Evolutionary conservation across 2,113 vertebrate species (phyloP).

Genomic region (Sorex fumeus): DNA sequence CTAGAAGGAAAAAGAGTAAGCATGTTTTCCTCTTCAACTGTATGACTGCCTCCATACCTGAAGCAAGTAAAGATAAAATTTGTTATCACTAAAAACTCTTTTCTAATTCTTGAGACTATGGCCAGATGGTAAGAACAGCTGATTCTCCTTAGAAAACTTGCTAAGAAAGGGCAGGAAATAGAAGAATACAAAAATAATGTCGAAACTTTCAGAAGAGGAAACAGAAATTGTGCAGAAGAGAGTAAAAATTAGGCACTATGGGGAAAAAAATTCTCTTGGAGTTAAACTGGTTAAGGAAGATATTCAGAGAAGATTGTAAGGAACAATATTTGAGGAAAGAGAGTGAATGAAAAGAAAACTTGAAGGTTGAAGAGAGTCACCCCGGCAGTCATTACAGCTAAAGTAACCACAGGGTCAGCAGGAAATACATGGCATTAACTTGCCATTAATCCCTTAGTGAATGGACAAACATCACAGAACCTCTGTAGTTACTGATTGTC

Average conservation of each 20-base stretch:
- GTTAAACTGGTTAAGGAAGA: not conserved
- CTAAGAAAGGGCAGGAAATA: slow-evolving; percentile 79
- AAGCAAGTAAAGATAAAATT: not conserved
- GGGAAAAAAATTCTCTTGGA: not conserved
- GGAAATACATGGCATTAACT: accelerated
- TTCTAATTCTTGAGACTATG: slow-evolving; percentile 57
- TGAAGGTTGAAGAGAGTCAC: too few species aligned
- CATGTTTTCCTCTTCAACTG: not conserved
- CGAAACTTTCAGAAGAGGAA: slow-evolving; percentile 64
- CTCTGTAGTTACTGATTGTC: not conserved
- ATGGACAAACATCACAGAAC: accelerated
- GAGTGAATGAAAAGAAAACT: accelerated
- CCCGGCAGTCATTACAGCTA: accelerated
- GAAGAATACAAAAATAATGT: slow-evolving; percentile 81
- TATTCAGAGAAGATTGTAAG: not conserved
- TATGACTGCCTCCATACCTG: slow-evolving; percentile 6
- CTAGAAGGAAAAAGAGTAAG: accelerated
- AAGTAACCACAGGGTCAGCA: not conserved
- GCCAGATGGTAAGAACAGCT: slow-evolving; percentile 83
- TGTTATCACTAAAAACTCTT: slow-evolving; percentile 44
- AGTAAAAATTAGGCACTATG: slow-evolving; percentile 17
- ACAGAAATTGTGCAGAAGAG: slow-evolving; percentile 48
- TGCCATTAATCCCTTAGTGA: accelerated
- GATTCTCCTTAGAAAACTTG: slow-evolving; percentile 71
- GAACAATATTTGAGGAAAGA: accelerated